Evolutionary conservation across 2,113 vertebrate genomes (phyloP).

Genomic region (Larimichthys polyactis): DNA sequence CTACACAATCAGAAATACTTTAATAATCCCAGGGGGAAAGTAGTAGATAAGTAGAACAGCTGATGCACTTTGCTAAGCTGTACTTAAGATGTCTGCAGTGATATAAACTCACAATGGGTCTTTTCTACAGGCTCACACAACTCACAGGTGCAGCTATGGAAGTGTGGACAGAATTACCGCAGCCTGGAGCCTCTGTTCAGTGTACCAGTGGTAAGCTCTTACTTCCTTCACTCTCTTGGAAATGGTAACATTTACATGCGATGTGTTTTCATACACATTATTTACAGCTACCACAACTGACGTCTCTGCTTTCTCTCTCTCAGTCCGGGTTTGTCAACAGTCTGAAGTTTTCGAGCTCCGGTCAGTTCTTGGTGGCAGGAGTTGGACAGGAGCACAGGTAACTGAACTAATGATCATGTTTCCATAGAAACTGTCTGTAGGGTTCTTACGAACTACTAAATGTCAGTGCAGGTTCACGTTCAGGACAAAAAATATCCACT

Average conservation of each 20-base stretch:
- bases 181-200: conserved; percentile 88
- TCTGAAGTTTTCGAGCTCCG: conserved; percentile 92
- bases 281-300: not conserved
- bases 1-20: not conserved
- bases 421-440: conserved; percentile 48
- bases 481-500: conserved; percentile 31
- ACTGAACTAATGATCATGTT: conserved; percentile 17
- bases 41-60: not conserved
- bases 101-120: not conserved
- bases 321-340: conserved; percentile 94
- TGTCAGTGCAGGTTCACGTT: not conserved
- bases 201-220: conserved; percentile 89
- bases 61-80: not conserved
- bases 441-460: not conserved
- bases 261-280: not conserved
- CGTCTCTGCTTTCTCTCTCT: not conserved
- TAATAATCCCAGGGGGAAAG: no score
- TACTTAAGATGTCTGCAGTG: not conserved
- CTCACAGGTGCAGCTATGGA: conserved; percentile 89
- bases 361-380: conserved; percentile 94
- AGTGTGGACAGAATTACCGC: conserved; percentile 88
- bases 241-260: not conserved
- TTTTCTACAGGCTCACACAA: conserved; percentile 90
- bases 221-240: not conserved
- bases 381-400: conserved; percentile 98